These are phyloP conservation scores for Loxodonta africana DNA, from an alignment of 2,113 vertebrate species.

Conservation along the genomic window DNA sequence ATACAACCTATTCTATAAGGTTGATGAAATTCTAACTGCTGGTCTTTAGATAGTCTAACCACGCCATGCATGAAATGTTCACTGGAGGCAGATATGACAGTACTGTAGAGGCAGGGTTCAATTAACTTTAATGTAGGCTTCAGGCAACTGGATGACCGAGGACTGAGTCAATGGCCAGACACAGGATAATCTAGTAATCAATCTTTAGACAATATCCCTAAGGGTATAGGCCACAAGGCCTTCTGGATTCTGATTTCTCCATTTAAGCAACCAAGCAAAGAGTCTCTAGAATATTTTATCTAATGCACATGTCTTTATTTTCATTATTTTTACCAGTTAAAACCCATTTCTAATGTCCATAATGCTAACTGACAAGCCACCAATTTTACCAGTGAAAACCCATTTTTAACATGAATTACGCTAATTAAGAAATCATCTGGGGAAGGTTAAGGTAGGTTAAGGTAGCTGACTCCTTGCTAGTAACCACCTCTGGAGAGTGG, in stretches of 20 bases:
- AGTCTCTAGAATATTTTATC: neutral
- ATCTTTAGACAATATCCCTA: neutral
- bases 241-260: slow-evolving; percentile 2
- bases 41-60: neutral
- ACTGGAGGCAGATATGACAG: neutral
- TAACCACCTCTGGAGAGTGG: neutral
- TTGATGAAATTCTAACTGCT: slow-evolving; percentile 6
- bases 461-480: neutral
- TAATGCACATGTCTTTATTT: neutral
- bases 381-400: slow-evolving; percentile 36
- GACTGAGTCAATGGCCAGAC: neutral
- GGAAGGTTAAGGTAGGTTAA: neutral
- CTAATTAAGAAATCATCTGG: slow-evolving; percentile 31
- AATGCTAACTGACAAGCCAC: slow-evolving; percentile 38
- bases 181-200: neutral
- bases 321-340: slow-evolving; percentile 20
- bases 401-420: slow-evolving; percentile 44
- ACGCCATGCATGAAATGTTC: neutral
- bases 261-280: neutral
- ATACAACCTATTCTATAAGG: neutral
- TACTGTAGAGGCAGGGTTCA: slow-evolving; percentile 15
- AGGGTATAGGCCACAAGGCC: neutral
- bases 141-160: neutral
- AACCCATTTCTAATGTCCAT: neutral
- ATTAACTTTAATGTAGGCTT: neutral